Base-by-base conservation (phyloP, 2,888 invertebrate genomes). In the Meganola albula region DNA sequence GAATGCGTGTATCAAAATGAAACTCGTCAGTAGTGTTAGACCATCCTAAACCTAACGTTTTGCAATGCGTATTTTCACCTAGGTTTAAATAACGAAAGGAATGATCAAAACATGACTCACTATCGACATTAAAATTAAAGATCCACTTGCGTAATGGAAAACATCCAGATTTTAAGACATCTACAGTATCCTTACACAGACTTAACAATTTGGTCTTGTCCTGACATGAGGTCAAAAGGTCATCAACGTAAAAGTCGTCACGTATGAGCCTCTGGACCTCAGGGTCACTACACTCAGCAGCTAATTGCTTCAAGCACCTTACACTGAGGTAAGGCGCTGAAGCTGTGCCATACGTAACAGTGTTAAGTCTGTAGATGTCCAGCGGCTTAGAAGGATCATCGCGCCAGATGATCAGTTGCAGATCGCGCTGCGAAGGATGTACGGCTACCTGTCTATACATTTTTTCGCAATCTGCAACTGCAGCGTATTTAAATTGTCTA, bases 11-110 rank as follows among this genome's bases (percentile, higher is more conserved):
- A 8, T 37, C 9, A 33, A 33, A 44, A 27, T 31, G 13, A 10
- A 44, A 34, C 6, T 32, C 27, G 8, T 44, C 44, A 8, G 24
- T 12, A 1, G 9, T 5, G 23, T 36, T 34, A 31, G 30, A 11
- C 40, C 44, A 44, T 4, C 38, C 30, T 10, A 44, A 11, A n/a
- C 39, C 44, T 27, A 41, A 34, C 1, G 37, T 40, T 31, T 35
- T 32, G 18, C 16, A 14, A 2, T 27, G 3, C 7, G 14, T 14
- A 3, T 27, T 11, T 11, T 23, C 14, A 12, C 32, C 13, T 11
- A 26, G 18, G n/a, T 20, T 5, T 7, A 20, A n/a, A 7, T 5
- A 20, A n/a, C 20, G n/a, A n/a, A n/a, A 20, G 20, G 3, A 7
- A n/a, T 20, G 8, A 20, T 20, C n/a, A n/a, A n/a, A n/a, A n/a